These are phyloP conservation scores for Hippocampus barbouri DNA, from an alignment of 2,113 vertebrate species.

Conservation along the genomic window DNA sequence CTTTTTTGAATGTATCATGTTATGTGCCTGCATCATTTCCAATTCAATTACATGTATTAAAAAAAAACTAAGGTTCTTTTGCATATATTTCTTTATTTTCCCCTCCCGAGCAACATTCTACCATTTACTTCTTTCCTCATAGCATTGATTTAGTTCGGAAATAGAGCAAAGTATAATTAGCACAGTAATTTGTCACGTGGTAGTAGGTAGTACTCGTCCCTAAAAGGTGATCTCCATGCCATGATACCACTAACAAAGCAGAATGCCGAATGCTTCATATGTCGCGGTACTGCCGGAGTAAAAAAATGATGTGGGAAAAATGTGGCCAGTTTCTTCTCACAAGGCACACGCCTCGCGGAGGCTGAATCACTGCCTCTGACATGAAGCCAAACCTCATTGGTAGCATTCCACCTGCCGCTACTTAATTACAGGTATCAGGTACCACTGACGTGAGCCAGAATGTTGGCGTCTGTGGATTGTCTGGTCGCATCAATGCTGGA, in stretches of 20 bases:
- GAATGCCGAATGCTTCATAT: neutral
- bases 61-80: neutral
- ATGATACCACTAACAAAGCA: neutral
- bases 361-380: neutral
- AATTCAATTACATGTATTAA: neutral
- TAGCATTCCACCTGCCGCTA: constrained; percentile 28
- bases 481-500: neutral
- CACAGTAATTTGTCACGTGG: no score
- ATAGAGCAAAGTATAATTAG: no score
- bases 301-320: constrained; percentile 27
- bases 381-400: constrained; percentile 29
- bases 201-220: no score
- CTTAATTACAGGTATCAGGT: constrained; percentile 1
- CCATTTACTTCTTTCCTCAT: no score
- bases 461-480: neutral
- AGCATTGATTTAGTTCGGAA: no score
- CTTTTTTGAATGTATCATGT: constrained; percentile 7
- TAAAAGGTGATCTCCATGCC: neutral
- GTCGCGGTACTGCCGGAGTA: neutral
- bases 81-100: neutral
- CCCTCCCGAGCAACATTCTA: neutral
- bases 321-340: constrained; percentile 2
- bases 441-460: neutral
- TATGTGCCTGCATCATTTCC: neutral
- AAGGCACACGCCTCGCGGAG: neutral